These are phyloP conservation scores for Oceanodroma leucorhoa DNA, from an alignment of 2,797 vertebrate genomes.

Conservation along the genomic window DNA sequence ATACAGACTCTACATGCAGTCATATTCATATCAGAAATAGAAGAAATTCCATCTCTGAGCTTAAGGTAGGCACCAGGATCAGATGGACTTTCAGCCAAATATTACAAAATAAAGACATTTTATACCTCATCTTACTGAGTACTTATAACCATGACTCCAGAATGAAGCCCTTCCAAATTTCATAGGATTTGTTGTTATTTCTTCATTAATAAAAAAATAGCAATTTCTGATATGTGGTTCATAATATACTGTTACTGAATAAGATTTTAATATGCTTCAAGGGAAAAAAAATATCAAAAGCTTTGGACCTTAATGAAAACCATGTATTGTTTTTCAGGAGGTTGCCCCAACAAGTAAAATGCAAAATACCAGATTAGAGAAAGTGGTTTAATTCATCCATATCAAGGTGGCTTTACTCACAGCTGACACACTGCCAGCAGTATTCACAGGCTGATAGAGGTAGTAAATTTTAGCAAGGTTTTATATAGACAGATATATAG, in stretches of 20 bases:
- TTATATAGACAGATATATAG: not conserved
- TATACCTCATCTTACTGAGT: not conserved
- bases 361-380: not conserved
- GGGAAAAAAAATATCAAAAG: not conserved
- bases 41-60: not conserved
- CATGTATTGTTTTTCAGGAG: not conserved
- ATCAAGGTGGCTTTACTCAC: not conserved
- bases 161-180: not conserved
- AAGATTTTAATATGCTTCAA: not conserved
- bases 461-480: slow-evolving; percentile 31
- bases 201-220: not conserved
- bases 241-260: not conserved
- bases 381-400: slow-evolving; percentile 8
- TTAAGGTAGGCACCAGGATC: not conserved
- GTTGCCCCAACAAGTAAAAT: not conserved
- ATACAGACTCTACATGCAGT: not conserved
- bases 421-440: not conserved
- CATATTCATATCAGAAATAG: not conserved
- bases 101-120: slow-evolving; percentile 4
- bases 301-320: not conserved
- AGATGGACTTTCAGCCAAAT: slow-evolving; percentile 14
- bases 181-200: not conserved
- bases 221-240: not conserved
- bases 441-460: slow-evolving; percentile 14
- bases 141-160: not conserved